A percentile compares a stretch with the other conserved stretches of the same genome.
These are phyloP conservation scores for Abramis brama DNA, from an alignment of 2,113 vertebrate genomes.

Conservation along the genomic window DNA sequence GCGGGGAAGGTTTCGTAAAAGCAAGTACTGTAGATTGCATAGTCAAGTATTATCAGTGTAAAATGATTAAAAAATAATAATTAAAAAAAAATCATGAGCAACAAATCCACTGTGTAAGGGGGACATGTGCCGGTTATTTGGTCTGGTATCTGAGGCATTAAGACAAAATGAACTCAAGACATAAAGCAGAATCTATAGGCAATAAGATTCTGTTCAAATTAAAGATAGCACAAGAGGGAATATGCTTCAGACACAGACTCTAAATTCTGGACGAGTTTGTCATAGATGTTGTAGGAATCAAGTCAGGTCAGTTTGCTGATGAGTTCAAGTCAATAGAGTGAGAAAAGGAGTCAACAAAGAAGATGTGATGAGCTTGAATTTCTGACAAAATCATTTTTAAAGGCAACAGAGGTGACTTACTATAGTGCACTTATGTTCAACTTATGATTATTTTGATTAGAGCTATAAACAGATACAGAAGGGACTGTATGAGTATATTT, in stretches of 20 bases:
- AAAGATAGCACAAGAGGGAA: not conserved
- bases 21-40: slow-evolving; percentile 15
- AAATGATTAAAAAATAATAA: not conserved
- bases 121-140: slow-evolving; percentile 42
- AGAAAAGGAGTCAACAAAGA: not conserved
- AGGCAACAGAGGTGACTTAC: not conserved
- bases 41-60: slow-evolving; percentile 62
- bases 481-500: not conserved
- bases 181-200: not conserved
- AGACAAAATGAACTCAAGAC: slow-evolving; percentile 24
- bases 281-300: not conserved
- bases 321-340: not conserved
- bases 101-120: not conserved
- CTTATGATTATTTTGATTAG: not conserved
- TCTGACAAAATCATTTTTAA: not conserved
- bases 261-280: not conserved
- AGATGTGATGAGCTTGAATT: not conserved
- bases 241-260: not conserved
- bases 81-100: not conserved
- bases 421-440: not conserved
- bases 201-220: not conserved
- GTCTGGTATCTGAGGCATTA: slow-evolving; percentile 36
- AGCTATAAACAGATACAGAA: not conserved
- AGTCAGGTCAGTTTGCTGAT: not conserved
- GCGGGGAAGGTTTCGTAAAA: slow-evolving; percentile 34